phyloP scores from a whole-genome alignment of 35 echinoderm and acorn worm genomes.

The Apostichopus parvimensis region DNA sequence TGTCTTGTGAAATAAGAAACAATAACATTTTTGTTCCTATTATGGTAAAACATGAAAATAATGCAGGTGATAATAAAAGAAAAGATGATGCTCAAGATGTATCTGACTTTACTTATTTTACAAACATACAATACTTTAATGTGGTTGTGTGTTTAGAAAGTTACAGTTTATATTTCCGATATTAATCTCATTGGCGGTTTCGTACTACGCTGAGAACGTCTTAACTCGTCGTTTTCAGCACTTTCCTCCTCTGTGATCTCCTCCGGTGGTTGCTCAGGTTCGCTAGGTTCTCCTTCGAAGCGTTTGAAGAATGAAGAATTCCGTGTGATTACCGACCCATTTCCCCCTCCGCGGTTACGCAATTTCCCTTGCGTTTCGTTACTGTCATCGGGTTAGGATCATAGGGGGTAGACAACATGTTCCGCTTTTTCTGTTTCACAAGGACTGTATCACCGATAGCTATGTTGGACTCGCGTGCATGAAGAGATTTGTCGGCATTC shows the following conservation, averaged over 20 bases:
- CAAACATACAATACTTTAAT: no score
- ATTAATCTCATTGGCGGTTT: slow-evolving; percentile 15
- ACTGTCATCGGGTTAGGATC: slow-evolving; percentile 30
- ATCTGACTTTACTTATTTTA: no score
- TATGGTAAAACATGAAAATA: no score
- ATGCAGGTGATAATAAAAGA: no score
- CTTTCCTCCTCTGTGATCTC: neutral
- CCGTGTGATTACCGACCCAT: slow-evolving; percentile 22
- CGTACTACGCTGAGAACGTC: slow-evolving; percentile 8
- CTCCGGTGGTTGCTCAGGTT: no score
- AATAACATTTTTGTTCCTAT: no score
- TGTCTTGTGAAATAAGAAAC: no score
- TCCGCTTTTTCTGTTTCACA: slow-evolving; percentile 42
- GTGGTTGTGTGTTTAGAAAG: neutral
- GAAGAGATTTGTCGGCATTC: slow-evolving; percentile 71
- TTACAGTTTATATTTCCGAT: slow-evolving; percentile 34
- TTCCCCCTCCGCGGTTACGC: slow-evolving; percentile 34
- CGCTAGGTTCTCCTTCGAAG: no score
- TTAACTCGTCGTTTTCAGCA: neutral
- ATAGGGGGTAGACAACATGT: slow-evolving; percentile 46
- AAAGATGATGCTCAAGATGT: no score
- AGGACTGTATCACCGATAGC: slow-evolving; percentile 42
- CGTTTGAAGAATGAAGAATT: slow-evolving; percentile 20
- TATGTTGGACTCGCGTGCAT: slow-evolving; percentile 29
- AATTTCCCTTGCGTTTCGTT: slow-evolving; percentile 34